A percentile compares a stretch with the other conserved stretches of the same genome.
Evolutionary conservation across 2,113 vertebrate species (phyloP).

Genomic region (Xiphophorus hellerii): DNA sequence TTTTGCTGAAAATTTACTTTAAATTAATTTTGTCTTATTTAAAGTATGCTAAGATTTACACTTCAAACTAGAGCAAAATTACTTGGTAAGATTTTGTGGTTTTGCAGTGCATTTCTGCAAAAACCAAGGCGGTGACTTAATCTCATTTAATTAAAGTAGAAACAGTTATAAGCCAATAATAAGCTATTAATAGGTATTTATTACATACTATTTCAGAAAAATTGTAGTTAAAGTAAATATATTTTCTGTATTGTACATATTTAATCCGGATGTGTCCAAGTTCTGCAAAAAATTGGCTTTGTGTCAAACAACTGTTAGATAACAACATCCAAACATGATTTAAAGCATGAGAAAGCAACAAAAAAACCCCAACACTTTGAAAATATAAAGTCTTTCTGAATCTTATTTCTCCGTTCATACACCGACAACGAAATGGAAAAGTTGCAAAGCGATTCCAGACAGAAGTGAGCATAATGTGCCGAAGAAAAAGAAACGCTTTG

Average conservation of each 20-base stretch:
- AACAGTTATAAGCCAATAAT: neutral
- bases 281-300: neutral
- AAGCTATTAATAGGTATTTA: neutral
- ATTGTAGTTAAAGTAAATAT: neutral
- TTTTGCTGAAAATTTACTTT: too few relatives aligned
- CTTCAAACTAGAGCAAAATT: too few relatives aligned
- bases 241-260: too few relatives aligned
- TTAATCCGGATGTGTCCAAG: neutral
- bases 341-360: neutral
- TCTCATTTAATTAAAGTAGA: neutral
- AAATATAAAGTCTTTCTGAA: neutral
- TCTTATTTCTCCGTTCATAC: neutral
- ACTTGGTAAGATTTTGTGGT: too few relatives aligned
- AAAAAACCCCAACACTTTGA: neutral
- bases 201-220: neutral
- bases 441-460: neutral
- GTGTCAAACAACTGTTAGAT: neutral
- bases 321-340: neutral
- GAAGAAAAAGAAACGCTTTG: neutral
- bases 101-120: neutral
- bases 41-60: too few relatives aligned
- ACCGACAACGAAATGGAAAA: neutral
- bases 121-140: neutral
- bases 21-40: too few relatives aligned
- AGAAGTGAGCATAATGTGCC: neutral